Evolutionary conservation across 2,888 invertebrate species (phyloP).

Genomic region (Apomyelois bistriatella): DNA sequence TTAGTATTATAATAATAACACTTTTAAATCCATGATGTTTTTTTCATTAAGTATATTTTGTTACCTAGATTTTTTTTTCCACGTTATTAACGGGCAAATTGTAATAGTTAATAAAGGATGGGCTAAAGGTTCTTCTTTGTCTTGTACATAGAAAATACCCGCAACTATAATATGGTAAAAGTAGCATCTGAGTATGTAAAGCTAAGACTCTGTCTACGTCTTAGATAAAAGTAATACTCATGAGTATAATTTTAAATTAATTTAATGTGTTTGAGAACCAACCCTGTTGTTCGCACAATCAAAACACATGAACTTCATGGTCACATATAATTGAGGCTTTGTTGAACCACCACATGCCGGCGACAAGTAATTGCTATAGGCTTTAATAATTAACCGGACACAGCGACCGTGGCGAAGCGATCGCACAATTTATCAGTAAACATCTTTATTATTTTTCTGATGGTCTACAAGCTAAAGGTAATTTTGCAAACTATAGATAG

Average conservation of each 20-base stretch:
- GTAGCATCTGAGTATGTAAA: too few species aligned
- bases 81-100: too few species aligned
- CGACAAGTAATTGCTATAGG: slow-evolving; percentile 41
- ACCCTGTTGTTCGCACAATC: slow-evolving; percentile 27
- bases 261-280: not conserved
- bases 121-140: too few species aligned
- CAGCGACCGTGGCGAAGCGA: slow-evolving; percentile 23
- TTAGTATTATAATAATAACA: too few species aligned
- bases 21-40: too few species aligned
- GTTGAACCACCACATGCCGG: slow-evolving; percentile 36
- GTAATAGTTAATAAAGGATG: too few species aligned
- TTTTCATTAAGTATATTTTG: too few species aligned
- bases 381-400: slow-evolving; percentile 43
- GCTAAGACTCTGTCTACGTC: too few species aligned
- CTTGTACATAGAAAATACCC: too few species aligned
- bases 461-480: slow-evolving; percentile 19
- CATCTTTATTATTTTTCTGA: slow-evolving; percentile 40
- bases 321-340: slow-evolving; percentile 37
- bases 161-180: too few species aligned
- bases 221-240: too few species aligned
- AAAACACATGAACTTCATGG: slow-evolving; percentile 46
- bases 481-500: not conserved
- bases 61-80: too few species aligned
- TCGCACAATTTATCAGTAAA: slow-evolving; percentile 40
- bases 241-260: not conserved